These are phyloP conservation scores for Umimayanthus chanpuru DNA, from an alignment of 92 coral and sea anemone species.

Conservation along the genomic window DNA sequence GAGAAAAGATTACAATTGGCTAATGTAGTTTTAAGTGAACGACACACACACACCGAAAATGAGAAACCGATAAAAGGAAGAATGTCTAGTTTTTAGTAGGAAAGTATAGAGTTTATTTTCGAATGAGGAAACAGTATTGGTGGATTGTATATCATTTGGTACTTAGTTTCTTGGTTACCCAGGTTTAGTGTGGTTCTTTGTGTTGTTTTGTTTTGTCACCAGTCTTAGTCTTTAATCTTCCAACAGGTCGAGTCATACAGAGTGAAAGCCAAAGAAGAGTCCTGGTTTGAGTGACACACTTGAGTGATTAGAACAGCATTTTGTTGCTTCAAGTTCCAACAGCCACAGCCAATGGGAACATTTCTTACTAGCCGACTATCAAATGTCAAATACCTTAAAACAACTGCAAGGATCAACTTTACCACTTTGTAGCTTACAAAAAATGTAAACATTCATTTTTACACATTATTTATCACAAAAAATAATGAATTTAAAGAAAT, in stretches of 20 bases:
- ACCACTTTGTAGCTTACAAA: not conserved
- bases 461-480: too few species aligned
- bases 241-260: slow-evolving; percentile 80
- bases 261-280: slow-evolving; percentile 81
- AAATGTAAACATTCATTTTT: not conserved
- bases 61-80: too few species aligned
- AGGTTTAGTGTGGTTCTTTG: not conserved
- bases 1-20: too few species aligned
- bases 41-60: too few species aligned
- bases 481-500: too few species aligned
- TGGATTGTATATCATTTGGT: too few species aligned
- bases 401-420: not conserved
- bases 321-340: not conserved
- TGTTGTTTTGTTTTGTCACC: not conserved
- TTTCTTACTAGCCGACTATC: not conserved
- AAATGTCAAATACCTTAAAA: not conserved
- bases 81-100: too few species aligned
- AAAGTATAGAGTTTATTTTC: too few species aligned
- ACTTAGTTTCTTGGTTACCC: too few species aligned
- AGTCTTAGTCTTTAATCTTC: slow-evolving; percentile 1
- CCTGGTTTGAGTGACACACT: slow-evolving; percentile 75
- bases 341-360: not conserved
- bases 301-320: not conserved
- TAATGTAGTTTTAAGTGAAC: too few species aligned
- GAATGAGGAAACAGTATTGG: too few species aligned